Evolutionary conservation across 2,113 vertebrate genomes (phyloP), one percentile per base, ranked within the genome.

Genomic region (Clarias batrachus): DNA sequence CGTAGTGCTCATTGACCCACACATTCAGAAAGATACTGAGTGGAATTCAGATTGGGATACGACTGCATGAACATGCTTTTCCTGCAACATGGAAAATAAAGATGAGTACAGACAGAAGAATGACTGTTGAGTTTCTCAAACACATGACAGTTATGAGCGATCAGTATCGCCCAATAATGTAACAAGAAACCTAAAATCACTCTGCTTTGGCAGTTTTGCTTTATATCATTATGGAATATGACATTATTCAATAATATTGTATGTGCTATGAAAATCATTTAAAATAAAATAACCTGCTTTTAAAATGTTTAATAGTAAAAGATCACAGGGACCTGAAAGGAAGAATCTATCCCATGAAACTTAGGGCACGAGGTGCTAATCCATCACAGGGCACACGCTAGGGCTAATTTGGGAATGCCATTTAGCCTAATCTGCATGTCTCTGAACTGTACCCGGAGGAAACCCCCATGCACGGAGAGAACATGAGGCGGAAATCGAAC

Each of bases 11-110:
- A 57, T 14, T 11, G 12, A 10, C 0, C 1, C 7, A 11, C 27
- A 83, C 91, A 91, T 4, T 8, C 37, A 5, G 56, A 12, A 12
- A 90, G 87, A 57, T 89, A 90, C 1, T 66, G 4, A 19, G 84
- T 19, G 33, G 30, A 27, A 23, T 54, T 8, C 52, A 62, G 21
- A 3, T 0, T 16, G 62, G 5, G 7, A 37, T 87, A 90, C 3
- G 82, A 30, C 9, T 30, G 37, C 70, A 86, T 63, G 54, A 87
- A 3, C n/a, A 77, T 23, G 27, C 30, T 2, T 4, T 4, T 7
- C 81, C 90, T 90, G 84, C 12, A 88, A 59, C 21, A 60, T 25
- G 78, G 23, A n/a, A 10, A 66, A 33, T 11, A 81, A 71, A 63
- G 12, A 66, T 54, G 41, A 79, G 56, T 17, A 79, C 48, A 86